Evolutionary conservation across 2,797 vertebrate species (phyloP), one percentile per base, ranked within the genome.

Genomic region (Schizothorax lantsangensis): DNA sequence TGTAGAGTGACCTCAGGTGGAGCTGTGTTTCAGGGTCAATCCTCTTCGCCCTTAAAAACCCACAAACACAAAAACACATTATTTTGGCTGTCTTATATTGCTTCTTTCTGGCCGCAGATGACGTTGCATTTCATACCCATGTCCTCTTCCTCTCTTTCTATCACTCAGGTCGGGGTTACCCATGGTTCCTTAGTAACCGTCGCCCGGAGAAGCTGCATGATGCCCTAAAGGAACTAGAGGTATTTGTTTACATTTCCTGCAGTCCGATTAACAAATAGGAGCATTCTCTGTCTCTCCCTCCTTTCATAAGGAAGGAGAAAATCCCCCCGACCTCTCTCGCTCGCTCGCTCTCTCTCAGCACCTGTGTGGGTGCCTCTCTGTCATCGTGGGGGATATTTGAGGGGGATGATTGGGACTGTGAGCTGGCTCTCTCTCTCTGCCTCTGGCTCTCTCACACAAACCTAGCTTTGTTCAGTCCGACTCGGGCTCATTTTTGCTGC

Each of bases 351-450:
- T 94, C 93, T 94, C 91, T 94, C 94, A 94, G 94, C 95, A 92
- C 97, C 97, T 97, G 97, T 94, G 93, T 94, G 77, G 91, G 93
- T 93, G 85, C 84, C 88, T 91, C 93, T 96, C 95, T 96, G 94
- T 96, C 97, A 98, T 92, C 97, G 96, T 94, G 92, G 95, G 96
- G 97, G 96, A 98, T 98, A 98, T 98, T 97, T 96, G 94, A 96
- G 95, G 96, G 95, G 96, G 95, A 96, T 94, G 88, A 72, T 88
- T 75, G 89, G 95, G 94, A 95, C 94, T 95, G 94, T 89, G 84
- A 89, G 92, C 92, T 87, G 91, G 91, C 90, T 91, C 71, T 90
- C 89, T 89, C 91, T 91, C 91, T 90, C 87, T 88, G 90, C 92
- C 85, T 79, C 69, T 59, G 81, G 75, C 79, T 79, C 78, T 84